Evolutionary conservation across 1,140 invertebrate species (phyloP), one percentile per base, ranked within the genome.

Genomic region (Rhyzopertha dominica): DNA sequence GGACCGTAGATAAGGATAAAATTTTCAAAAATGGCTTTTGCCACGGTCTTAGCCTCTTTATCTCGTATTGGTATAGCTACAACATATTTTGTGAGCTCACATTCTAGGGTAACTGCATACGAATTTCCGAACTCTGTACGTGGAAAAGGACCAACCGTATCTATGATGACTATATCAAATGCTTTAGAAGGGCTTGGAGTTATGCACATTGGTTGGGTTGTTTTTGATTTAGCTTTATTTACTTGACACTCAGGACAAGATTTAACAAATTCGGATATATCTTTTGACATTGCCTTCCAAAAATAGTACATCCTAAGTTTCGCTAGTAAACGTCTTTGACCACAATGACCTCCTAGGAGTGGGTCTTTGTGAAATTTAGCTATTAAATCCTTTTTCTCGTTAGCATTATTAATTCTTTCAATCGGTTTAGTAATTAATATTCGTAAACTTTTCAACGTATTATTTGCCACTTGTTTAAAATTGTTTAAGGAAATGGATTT

Each of bases 1-100:
- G 35, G 17, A 28, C 34, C 43, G 22, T 41, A 45, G 10, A 45
- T 13, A 1, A 23, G 13, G 22, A 43, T 18, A 18, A 43, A 43
- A 36, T 45, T 24, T 3, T 45, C 43, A 5, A 45, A 26, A 28
- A 45, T 45, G 20, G 35, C 43, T 45, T 45, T 39, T 5, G 35
- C 34, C 4, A 45, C 16, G 3, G 25, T 45, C 9, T 43, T 47
- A 8, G 45, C 41, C 3, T 25, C 32, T 39, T 56, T 58, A 13
- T 13, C 35, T 43, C 7, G n/a, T 5, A 43, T 18, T 18, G 41
- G 41, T 20, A 43, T 37, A 4, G 35, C 22, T 18, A 35, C 29
- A 9, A 36, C 41, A 20, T 36, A 43, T 35, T 43, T 35, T 13
- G 41, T 43, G 4, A 43, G 29, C 17, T 43, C 41, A 14, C 41